Evolutionary conservation across 2,888 invertebrate species (phyloP).

Genomic region (Volucella inanis): DNA sequence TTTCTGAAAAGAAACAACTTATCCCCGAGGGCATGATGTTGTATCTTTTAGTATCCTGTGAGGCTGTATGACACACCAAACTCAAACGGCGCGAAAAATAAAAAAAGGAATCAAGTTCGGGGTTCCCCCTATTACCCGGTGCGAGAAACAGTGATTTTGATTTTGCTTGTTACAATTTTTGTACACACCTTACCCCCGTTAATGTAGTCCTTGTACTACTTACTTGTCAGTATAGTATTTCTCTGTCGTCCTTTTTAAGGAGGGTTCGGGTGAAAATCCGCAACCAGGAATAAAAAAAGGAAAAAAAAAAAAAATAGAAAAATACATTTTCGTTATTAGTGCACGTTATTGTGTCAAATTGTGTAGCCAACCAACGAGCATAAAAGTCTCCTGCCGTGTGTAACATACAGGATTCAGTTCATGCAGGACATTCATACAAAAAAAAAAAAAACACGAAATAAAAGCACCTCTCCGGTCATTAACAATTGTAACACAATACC

Average conservation of each 20-base stretch:
- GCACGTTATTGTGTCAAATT: slow-evolving; percentile 74
- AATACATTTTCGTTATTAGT: slow-evolving; percentile 70
- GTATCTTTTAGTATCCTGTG: slow-evolving; percentile 39
- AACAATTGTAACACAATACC: slow-evolving; percentile 68
- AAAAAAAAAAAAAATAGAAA: slow-evolving; percentile 36
- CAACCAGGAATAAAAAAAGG: neutral
- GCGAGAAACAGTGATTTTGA: slow-evolving; percentile 46
- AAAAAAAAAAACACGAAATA: slow-evolving; percentile 1
- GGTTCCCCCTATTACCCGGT: slow-evolving; percentile 45
- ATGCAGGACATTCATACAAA: slow-evolving; percentile 17
- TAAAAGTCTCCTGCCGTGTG: slow-evolving; percentile 52
- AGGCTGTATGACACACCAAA: slow-evolving; percentile 41
- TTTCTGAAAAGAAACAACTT: slow-evolving; percentile 51
- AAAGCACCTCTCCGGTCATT: slow-evolving; percentile 64
- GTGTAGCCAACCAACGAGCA: slow-evolving; percentile 59
- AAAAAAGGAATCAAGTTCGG: slow-evolving; percentile 63
- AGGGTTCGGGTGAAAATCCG: slow-evolving; percentile 15
- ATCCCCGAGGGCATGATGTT: slow-evolving; percentile 66
- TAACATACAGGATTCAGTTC: slow-evolving; percentile 21
- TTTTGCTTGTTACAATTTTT: slow-evolving; percentile 52
- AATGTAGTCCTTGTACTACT: slow-evolving; percentile 5
- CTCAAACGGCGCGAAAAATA: slow-evolving; percentile 62
- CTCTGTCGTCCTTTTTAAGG: slow-evolving; percentile 24
- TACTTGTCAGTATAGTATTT: slow-evolving; percentile 46
- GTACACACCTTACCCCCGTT: neutral